Evolutionary conservation across 2,888 invertebrate genomes (phyloP).

Genomic region (Hyles lineata): DNA sequence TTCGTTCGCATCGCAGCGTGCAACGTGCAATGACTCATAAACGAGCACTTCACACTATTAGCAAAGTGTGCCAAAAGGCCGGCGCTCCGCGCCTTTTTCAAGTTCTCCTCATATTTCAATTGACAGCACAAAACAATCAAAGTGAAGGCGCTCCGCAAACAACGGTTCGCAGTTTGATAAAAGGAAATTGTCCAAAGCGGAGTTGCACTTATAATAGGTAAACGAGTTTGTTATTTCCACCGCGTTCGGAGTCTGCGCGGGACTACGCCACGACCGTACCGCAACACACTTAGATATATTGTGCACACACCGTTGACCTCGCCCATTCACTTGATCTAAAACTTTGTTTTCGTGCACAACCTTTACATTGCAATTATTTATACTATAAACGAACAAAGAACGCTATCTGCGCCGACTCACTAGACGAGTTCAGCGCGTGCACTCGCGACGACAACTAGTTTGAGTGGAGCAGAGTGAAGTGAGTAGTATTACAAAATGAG

Average conservation of each 20-base stretch:
- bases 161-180: constrained; percentile 43
- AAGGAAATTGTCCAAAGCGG: constrained; percentile 41
- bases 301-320: constrained; percentile 59
- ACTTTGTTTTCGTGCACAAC: constrained; percentile 52
- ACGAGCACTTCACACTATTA: constrained; percentile 63
- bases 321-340: constrained; percentile 63
- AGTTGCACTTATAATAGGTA: constrained; percentile 48
- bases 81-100: constrained; percentile 56
- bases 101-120: constrained; percentile 46
- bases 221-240: constrained; percentile 62
- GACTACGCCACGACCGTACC: constrained; percentile 52
- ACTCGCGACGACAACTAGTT: constrained; percentile 69
- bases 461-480: constrained; percentile 60
- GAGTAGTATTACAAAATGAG: constrained; percentile 66
- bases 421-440: constrained; percentile 60
- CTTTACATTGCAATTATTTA: constrained; percentile 53
- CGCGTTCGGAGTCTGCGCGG: constrained; percentile 64
- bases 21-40: constrained; percentile 67
- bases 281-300: constrained; percentile 44
- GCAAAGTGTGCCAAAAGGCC: constrained; percentile 66
- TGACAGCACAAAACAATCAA: constrained; percentile 46
- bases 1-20: constrained; percentile 70
- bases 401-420: constrained; percentile 44
- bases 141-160: constrained; percentile 44
- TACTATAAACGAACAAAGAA: constrained; percentile 63